Conservation (phyloP, 2,888 invertebrate genomes). For the Uloborus plumipes region DNA sequence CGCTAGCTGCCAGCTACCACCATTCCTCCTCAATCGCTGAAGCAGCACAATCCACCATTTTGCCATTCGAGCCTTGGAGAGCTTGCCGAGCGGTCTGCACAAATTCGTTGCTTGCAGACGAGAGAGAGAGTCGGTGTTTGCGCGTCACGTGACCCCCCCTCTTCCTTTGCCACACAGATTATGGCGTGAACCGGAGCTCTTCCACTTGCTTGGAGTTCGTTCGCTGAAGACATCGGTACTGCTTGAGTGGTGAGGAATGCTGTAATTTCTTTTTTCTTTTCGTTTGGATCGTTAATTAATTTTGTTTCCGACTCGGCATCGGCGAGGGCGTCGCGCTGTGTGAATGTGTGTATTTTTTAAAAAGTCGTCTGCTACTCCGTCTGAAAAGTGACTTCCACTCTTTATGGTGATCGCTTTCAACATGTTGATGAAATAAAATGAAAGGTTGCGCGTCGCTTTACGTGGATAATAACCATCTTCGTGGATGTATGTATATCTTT, state of each 20-base stretch:
- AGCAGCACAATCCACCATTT: conserved; percentile 15
- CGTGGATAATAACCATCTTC: no score
- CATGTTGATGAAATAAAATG: no score
- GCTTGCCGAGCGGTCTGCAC: conserved; percentile 1
- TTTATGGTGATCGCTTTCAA: no score
- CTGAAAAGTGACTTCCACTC: no score
- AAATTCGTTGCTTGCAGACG: neutral
- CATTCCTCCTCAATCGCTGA: neutral
- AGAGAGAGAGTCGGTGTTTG: conserved; percentile 34
- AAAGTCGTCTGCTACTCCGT: no score
- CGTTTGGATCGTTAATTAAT: no score
- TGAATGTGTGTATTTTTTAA: no score
- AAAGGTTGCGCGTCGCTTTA: no score
- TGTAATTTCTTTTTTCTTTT: no score
- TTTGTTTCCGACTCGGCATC: no score
- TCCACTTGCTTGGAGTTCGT: conserved; percentile 48
- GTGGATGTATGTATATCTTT: no score
- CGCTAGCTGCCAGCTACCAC: neutral
- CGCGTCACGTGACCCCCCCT: conserved; percentile 56
- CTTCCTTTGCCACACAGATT: conserved; percentile 46
- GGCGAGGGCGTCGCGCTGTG: no score
- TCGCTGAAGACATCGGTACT: conserved; percentile 35
- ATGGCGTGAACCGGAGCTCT: conserved; percentile 14
- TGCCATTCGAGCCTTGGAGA: conserved; percentile 19
- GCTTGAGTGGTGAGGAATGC: neutral